Base-by-base conservation (phyloP, 1,140 invertebrate species). In the Aporrectodea caliginosa region DNA sequence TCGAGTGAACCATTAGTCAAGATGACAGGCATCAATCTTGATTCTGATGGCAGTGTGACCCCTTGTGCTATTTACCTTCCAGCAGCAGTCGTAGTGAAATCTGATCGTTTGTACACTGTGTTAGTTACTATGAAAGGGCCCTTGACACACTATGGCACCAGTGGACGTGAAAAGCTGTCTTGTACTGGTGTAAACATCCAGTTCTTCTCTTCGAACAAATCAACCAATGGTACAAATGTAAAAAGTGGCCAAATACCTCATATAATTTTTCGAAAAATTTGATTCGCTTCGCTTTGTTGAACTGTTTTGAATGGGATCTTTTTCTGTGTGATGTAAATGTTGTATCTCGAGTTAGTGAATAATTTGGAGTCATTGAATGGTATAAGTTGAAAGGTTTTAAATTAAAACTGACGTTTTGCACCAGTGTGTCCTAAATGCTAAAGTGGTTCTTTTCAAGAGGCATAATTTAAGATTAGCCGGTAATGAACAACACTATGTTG, bases 221-320 rank as follows among this genome's bases (percentile, higher is more conserved):
- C 75, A 43, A 68, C 43, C 0, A 76, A 76, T 29, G 75, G 75
- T 22, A 43, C 75, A n/a, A 76, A 76, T 29, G 75, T 76, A 58
- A 76, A 76, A 31, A 76, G 75, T 58, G 75, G 75, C 16, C 75
- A 76, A 35, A 76, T 76, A 32, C 75, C 75, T 29, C 35, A 76
- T 35, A 16, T 76, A 0, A 35, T 76, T 58, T 76, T 76, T 58
- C 43, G 43, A 58, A 6, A 22, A 58, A 58, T 58, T 6, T 58
- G 43, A 58, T 58, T 58, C n/a, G n/a, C n/a, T n/a, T n/a, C n/a
- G n/a, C n/a, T n/a, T n/a, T n/a, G n/a, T n/a, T n/a, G n/a, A n/a
- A n/a, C n/a, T n/a, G n/a, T n/a, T n/a, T n/a, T n/a, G n/a, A n/a
- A n/a, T n/a, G n/a, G n/a, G n/a, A n/a, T n/a, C n/a, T n/a, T n/a